phyloP scores from a whole-genome alignment of 2,888 invertebrate genomes.

The Ariolimax columbianus region DNA sequence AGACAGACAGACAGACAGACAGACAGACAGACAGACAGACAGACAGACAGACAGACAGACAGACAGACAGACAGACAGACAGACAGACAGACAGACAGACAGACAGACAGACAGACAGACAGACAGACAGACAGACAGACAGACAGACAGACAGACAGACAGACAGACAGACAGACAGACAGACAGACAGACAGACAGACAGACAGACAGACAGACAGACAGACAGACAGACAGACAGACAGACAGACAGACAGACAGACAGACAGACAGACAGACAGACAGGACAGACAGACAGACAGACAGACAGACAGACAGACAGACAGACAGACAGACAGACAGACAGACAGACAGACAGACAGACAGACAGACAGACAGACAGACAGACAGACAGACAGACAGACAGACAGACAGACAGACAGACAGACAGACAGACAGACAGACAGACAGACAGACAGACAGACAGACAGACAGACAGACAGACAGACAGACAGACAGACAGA shows the following conservation, averaged over 20 bases:
- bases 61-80: background rate
- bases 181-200: slow-evolving; percentile 33
- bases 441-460: slow-evolving; percentile 22
- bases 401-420: slow-evolving; percentile 18
- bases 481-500: slow-evolving; percentile 25
- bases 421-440: slow-evolving; percentile 28
- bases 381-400: slow-evolving; percentile 30
- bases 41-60: background rate
- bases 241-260: slow-evolving; percentile 34
- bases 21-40: slow-evolving; percentile 15
- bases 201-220: slow-evolving; percentile 32
- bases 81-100: slow-evolving; percentile 30
- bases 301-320: background rate
- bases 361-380: slow-evolving; percentile 34
- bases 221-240: slow-evolving; percentile 24
- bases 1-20: slow-evolving; percentile 30
- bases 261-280: slow-evolving; percentile 33
- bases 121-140: slow-evolving; percentile 5
- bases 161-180: slow-evolving; percentile 29
- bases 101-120: slow-evolving; percentile 31
- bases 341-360: slow-evolving; percentile 21
- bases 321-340: background rate
- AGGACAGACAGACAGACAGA: slow-evolving; percentile 11
- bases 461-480: slow-evolving; percentile 21
- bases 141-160: background rate